These are phyloP conservation scores for Nephrocerus scutellatus DNA, from an alignment of 2,888 invertebrate species.

Conservation along the genomic window DNA sequence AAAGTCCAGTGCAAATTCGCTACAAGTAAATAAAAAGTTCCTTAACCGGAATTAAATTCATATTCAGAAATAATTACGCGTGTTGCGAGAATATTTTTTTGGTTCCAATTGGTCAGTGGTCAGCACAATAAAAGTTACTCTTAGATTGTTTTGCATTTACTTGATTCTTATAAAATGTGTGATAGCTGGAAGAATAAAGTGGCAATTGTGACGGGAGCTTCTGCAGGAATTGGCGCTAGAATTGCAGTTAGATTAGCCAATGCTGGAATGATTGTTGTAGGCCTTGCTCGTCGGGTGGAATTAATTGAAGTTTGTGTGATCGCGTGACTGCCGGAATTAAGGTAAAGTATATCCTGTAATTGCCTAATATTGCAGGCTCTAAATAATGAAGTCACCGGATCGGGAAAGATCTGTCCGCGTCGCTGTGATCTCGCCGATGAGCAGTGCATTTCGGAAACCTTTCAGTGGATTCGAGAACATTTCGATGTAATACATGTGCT, in stretches of 20 bases:
- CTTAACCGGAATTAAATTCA: no score
- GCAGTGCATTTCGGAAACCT: slow-evolving; percentile 33
- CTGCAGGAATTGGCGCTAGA: slow-evolving; percentile 48
- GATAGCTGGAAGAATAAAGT: slow-evolving; percentile 38
- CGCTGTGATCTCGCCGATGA: slow-evolving; percentile 44
- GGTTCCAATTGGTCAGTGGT: no score
- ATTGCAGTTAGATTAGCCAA: slow-evolving; percentile 44
- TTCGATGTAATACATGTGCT: slow-evolving; percentile 41
- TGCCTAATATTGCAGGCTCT: slow-evolving; percentile 31
- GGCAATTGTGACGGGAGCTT: slow-evolving; percentile 48
- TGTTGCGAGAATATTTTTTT: no score
- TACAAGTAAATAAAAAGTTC: no score
- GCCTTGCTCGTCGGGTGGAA: slow-evolving; percentile 49
- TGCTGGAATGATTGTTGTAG: slow-evolving; percentile 51
- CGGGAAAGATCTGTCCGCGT: slow-evolving; percentile 39
- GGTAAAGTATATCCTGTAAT: not conserved
- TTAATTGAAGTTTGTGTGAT: slow-evolving; percentile 44
- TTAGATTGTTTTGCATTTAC: no score
- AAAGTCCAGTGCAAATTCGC: no score
- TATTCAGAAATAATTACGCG: no score
- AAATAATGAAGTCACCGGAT: slow-evolving; percentile 33
- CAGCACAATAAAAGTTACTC: no score
- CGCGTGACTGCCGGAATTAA: not conserved
- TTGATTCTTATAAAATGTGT: no score
- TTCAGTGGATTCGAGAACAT: slow-evolving; percentile 37